Base-by-base conservation (phyloP, 37 sponge, comb jelly and placozoan genomes). In the Crambe crambe region DNA sequence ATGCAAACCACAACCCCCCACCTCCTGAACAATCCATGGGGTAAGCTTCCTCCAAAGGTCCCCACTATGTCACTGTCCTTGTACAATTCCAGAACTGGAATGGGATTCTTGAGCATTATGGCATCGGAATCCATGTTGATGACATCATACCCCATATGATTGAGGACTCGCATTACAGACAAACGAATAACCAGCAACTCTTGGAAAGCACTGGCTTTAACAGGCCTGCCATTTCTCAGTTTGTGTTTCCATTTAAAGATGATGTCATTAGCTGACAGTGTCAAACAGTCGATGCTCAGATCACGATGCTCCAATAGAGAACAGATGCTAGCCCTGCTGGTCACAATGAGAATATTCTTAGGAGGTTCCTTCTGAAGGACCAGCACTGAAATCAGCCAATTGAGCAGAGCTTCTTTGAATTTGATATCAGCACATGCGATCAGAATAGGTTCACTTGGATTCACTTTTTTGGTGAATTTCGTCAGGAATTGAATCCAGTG, bases 1-100 rank as follows among this genome's bases (percentile, higher is more conserved):
- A 79, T 79, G 42, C 79, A 79, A n/a, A 79, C 54, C n/a, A 44
- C 68, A 12, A 67, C 35, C 10, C 69, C 69, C 79, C 79, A 79
- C 27, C 59, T 76, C 17, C 17, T 20, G 25, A 37, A 37, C 56
- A 79, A 32, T 20, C 39, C 56, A 2, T 25, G 4, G 0, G 79
- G 79, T 34, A 68, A 44, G 12, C 35, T 31, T 26, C 74, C 74
- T 47, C 74, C 74, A 26, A 34, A 73, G 27, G 74, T 73, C 31
- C 74, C 74, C 2, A 73, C 36, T 18, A 62, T 37, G 32, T 76
- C 77, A 76, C 63, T 76, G 35, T 36, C 64, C 32, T 42, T 26
- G 34, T 76, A 73, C 56, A 66, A 17, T 42, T 68, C 54, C 42
- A 42, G 44, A 18, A 47, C 2, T 3, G 61, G 40, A 5, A 38